Evolutionary conservation across 1,140 invertebrate genomes (phyloP), one percentile per base, ranked within the genome.

Genomic region (Zaprionus davidi): DNA sequence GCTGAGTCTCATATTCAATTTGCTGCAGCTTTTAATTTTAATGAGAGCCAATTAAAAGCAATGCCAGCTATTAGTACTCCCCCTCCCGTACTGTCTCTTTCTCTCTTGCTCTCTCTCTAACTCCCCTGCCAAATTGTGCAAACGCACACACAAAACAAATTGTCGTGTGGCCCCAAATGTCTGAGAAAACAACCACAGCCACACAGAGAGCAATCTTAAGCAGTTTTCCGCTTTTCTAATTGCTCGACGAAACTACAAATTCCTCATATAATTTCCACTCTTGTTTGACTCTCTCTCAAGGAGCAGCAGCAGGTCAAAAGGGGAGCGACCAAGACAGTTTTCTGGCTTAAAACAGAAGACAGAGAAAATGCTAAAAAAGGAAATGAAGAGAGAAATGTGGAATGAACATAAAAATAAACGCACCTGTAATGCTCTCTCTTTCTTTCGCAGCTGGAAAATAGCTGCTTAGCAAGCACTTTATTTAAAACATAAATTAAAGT

Each of bases 41-140:
- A 87, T 87, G 87, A 79, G 76, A 78, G 75, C 84, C 84, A 88
- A 88, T 88, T 87, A 84, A 87, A 78, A 76, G 75, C 78, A 81
- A 86, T 63, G 75, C 70, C 41, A 38, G 70, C 70, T 77, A 72
- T 72, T 76, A 72, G 63, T 46, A 44, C 41, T 63, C 51, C 51
- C n/a, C 38, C 41, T 46, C 22, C 15, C 17, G 2, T 60, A 31
- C 12, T 5, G 22, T 46, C 17, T 55, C 31, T 22, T 13, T 11
- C 3, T 34, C 2, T 17, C 31, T 24, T 9, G 12, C 59, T 44
- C 75, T 26, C 22, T 44, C n/a, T 26, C 36, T 51, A 28, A 17
- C 22, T 49, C 49, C 38, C 34, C 17, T 51, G 46, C 20, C 6
- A 24, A 69, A 87, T 82, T 82, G 69, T 83, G 80, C 83, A 73